These are phyloP conservation scores for Hyposmocoma kahamanoa DNA, from an alignment of 1,140 invertebrate genomes.

Conservation along the genomic window DNA sequence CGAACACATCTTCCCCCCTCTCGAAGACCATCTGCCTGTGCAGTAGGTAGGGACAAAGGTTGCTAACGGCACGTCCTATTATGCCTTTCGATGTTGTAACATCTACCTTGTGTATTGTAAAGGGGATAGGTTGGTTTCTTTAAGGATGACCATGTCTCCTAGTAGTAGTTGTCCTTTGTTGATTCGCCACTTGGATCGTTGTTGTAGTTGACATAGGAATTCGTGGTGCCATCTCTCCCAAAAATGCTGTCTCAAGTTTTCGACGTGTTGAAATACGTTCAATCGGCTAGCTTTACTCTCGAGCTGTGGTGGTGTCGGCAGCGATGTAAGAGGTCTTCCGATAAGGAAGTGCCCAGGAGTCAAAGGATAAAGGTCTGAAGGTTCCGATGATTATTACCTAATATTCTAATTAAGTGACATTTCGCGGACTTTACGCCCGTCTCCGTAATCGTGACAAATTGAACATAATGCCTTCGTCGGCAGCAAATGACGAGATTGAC, in stretches of 20 bases:
- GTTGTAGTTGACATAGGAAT: constrained; percentile 29
- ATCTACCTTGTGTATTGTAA: no score
- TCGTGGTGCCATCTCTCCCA: constrained; percentile 33
- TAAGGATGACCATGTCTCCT: constrained; percentile 42
- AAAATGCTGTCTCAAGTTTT: constrained; percentile 24
- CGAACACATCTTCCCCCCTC: no score
- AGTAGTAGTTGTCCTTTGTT: constrained; percentile 7
- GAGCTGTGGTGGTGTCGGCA: not conserved
- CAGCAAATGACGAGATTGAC: constrained; percentile 6
- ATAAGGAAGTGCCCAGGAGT: constrained; percentile 16
- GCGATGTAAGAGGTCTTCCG: constrained; percentile 8
- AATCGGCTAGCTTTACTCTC: not conserved
- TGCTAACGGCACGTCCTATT: no score
- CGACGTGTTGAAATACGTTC: constrained; percentile 8
- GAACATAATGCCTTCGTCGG: no score
- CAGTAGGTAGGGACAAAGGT: no score
- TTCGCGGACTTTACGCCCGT: constrained; percentile 24
- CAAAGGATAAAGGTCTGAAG: constrained; percentile 8
- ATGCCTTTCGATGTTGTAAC: no score
- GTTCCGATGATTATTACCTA: constrained; percentile 13
- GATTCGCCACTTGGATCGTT: constrained; percentile 32
- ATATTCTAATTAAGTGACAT: constrained; percentile 21
- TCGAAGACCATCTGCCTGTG: no score
- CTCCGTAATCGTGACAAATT: constrained; percentile 30
- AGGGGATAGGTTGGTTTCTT: constrained; percentile 40